Evolutionary conservation across 2,888 invertebrate species (phyloP).

Genomic region (Plebejus argus): DNA sequence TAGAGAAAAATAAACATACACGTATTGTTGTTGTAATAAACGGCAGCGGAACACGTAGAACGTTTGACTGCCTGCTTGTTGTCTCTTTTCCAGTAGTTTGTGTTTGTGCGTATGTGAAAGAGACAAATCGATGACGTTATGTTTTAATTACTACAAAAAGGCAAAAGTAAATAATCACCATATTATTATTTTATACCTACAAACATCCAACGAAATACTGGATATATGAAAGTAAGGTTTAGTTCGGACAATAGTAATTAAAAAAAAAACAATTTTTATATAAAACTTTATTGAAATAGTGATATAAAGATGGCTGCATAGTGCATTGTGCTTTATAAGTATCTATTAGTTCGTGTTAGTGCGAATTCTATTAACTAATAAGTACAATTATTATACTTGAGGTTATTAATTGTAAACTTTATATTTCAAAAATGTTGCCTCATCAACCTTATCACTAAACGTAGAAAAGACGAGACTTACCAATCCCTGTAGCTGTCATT

Average conservation of each 20-base stretch:
- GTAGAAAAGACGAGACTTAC: background rate
- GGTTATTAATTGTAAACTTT: background rate
- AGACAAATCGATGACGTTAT: too few species aligned
- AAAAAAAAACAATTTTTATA: background rate
- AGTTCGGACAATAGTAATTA: background rate
- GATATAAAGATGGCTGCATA: conserved; percentile 1
- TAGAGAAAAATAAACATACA: too few species aligned
- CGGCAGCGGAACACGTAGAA: too few species aligned
- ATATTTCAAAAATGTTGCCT: background rate
- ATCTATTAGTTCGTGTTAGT: conserved; percentile 7
- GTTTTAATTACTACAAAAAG: too few species aligned
- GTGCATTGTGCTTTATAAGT: conserved; percentile 18
- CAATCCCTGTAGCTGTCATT: too few species aligned
- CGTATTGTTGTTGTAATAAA: too few species aligned
- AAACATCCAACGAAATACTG: background rate
- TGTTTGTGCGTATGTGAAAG: too few species aligned
- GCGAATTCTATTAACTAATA: conserved; percentile 1
- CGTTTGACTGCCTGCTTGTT: too few species aligned
- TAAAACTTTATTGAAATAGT: conserved; percentile 11
- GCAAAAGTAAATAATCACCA: too few species aligned
- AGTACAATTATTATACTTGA: background rate
- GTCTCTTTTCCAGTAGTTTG: too few species aligned
- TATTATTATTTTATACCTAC: too few species aligned
- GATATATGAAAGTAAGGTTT: background rate
- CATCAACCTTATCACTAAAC: background rate